phyloP scores from a whole-genome alignment of 2,888 invertebrate genomes.

The Drosophila tripunctata region DNA sequence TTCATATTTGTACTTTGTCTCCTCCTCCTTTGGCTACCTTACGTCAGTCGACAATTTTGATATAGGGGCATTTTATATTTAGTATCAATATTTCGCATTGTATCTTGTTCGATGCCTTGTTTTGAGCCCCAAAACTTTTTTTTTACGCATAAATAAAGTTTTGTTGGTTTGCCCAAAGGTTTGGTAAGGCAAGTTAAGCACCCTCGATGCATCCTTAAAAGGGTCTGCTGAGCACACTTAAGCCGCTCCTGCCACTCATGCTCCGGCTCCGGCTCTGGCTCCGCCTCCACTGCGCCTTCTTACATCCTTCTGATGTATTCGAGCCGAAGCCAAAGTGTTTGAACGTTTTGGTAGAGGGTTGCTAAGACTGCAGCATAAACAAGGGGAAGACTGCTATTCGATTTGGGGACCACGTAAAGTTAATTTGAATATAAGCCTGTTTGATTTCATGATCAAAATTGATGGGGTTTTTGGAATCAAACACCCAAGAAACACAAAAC shows the following conservation, averaged over 20 bases:
- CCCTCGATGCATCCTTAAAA: conserved; percentile 43
- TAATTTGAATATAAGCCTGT: conserved; percentile 51
- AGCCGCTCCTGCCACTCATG: conserved; percentile 33
- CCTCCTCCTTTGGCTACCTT: conserved; percentile 54
- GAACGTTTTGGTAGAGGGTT: conserved; percentile 3
- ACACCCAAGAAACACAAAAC: conserved; percentile 21
- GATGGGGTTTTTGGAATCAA: conserved; percentile 42
- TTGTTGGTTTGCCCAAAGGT: conserved; percentile 23
- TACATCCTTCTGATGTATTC: background rate
- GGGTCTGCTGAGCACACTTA: conserved; percentile 50
- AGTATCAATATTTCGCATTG: conserved; percentile 74
- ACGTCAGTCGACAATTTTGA: conserved; percentile 33
- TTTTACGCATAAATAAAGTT: conserved; percentile 46
- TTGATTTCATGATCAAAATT: conserved; percentile 48
- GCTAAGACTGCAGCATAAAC: background rate
- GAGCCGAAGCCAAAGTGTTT: background rate
- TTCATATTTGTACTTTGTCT: conserved; percentile 69
- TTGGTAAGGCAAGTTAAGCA: conserved; percentile 17
- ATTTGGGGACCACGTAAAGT: conserved; percentile 32
- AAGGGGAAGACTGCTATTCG: background rate
- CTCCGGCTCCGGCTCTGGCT: conserved; percentile 8
- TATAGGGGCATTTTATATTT: conserved; percentile 49
- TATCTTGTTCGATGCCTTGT: conserved; percentile 45
- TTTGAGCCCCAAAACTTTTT: conserved; percentile 56
- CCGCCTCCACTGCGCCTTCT: conserved; percentile 8